Conservation (phyloP, 2,113 vertebrate species). For the Neotoma lepida region DNA sequence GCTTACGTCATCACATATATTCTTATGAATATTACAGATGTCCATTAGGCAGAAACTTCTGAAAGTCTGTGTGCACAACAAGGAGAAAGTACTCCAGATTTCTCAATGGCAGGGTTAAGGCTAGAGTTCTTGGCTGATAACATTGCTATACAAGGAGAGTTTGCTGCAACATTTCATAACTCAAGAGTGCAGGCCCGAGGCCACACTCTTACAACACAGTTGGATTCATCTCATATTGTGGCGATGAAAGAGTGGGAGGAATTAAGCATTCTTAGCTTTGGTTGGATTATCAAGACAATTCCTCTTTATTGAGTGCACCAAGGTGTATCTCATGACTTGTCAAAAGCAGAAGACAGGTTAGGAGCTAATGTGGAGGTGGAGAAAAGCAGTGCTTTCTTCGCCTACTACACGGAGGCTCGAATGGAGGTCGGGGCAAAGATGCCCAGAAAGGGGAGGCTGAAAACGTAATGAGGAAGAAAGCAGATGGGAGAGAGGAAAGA, state of each 20-base stretch:
- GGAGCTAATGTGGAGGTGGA: not conserved
- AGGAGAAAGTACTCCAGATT: not conserved
- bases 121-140: conserved; percentile 17
- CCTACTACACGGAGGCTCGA: not conserved
- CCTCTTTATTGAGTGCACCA: not conserved
- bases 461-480: not conserved
- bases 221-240: conserved; percentile 2
- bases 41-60: not conserved
- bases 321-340: not conserved
- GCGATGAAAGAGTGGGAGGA: conserved; percentile 48
- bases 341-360: not conserved
- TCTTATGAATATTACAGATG: not conserved
- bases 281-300: conserved; percentile 27
- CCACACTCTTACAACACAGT: conserved; percentile 32
- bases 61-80: conserved; percentile 2
- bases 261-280: conserved; percentile 43
- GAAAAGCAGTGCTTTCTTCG: not conserved
- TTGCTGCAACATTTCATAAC: conserved; percentile 40
- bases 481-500: not conserved
- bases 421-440: not conserved
- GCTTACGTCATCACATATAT: not conserved
- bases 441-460: not conserved
- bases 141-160: conserved; percentile 33
- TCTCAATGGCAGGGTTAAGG: not conserved
- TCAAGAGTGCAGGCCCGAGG: conserved; percentile 18